Percentiles rank a stretch among this genome's conserved stretches.
Conservation (phyloP, 2,797 vertebrate genomes). For the Emydoidea blandingii region DNA sequence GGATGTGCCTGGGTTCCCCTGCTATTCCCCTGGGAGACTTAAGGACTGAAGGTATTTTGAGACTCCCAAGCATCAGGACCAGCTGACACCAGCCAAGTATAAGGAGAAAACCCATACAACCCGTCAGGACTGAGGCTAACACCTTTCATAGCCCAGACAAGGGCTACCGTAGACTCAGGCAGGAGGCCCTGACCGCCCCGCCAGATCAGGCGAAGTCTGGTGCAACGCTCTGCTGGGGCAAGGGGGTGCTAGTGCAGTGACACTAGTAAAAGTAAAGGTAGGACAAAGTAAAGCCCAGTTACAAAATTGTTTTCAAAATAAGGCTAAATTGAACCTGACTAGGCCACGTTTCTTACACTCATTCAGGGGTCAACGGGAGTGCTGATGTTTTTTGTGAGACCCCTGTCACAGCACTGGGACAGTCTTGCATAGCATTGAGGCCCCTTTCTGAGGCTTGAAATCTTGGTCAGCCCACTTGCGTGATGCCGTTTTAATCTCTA, state of each 20-base stretch:
- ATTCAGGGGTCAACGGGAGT: neutral
- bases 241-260: too few relatives aligned
- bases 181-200: neutral
- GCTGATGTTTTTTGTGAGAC: neutral
- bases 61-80: too few relatives aligned
- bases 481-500: neutral
- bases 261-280: too few relatives aligned
- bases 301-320: neutral
- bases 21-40: too few relatives aligned
- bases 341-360: neutral
- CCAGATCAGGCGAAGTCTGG: neutral
- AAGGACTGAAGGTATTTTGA: too few relatives aligned
- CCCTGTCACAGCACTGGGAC: neutral
- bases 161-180: neutral
- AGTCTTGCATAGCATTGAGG: neutral
- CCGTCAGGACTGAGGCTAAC: too few relatives aligned
- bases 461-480: neutral
- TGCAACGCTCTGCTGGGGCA: neutral
- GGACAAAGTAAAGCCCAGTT: fast-evolving
- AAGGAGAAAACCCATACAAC: too few relatives aligned
- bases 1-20: too few relatives aligned
- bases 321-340: neutral
- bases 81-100: too few relatives aligned
- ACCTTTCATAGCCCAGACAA: neutral
- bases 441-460: neutral